A percentile compares a stretch with the other conserved stretches of the same genome.
Conservation (phyloP, 2,888 invertebrate species). For the Hylaea fasciaria region DNA sequence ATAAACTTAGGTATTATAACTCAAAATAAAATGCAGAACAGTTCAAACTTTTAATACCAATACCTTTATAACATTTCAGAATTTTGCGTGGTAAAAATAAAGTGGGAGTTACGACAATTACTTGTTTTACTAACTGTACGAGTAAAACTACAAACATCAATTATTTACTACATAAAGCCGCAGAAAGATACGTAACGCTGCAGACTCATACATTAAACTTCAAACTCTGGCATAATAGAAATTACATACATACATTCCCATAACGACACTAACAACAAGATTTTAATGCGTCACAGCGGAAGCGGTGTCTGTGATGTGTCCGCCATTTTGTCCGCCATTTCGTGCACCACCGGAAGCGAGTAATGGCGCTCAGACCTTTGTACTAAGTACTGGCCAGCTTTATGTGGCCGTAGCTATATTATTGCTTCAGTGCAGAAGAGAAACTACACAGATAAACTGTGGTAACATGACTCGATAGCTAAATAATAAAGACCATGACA, state of each 20-base stretch:
- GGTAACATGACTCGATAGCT: not conserved
- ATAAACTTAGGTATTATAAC: too few relatives aligned
- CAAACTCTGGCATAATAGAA: not conserved
- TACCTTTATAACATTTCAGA: too few relatives aligned
- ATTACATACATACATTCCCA: conserved; percentile 11
- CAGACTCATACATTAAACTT: not conserved
- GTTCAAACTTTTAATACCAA: too few relatives aligned
- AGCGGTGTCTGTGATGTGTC: conserved; percentile 43
- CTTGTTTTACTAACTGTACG: too few relatives aligned
- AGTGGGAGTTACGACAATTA: too few relatives aligned
- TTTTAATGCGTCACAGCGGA: conserved; percentile 38
- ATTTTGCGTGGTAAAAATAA: too few relatives aligned
- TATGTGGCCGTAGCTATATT: conserved; percentile 33
- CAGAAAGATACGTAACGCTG: too few relatives aligned
- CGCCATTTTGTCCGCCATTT: conserved; percentile 61
- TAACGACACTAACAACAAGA: conserved; percentile 10
- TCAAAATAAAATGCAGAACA: too few relatives aligned
- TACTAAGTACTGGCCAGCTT: conserved; percentile 48
- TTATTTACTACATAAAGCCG: too few relatives aligned
- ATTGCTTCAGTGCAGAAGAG: conserved; percentile 1
- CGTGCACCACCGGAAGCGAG: conserved; percentile 53
- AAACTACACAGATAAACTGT: not conserved
- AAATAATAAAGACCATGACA: not conserved
- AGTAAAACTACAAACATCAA: too few relatives aligned
- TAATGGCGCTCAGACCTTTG: conserved; percentile 58